These are phyloP conservation scores for Papilio demoleus DNA, from an alignment of 2,888 invertebrate species.

Conservation along the genomic window DNA sequence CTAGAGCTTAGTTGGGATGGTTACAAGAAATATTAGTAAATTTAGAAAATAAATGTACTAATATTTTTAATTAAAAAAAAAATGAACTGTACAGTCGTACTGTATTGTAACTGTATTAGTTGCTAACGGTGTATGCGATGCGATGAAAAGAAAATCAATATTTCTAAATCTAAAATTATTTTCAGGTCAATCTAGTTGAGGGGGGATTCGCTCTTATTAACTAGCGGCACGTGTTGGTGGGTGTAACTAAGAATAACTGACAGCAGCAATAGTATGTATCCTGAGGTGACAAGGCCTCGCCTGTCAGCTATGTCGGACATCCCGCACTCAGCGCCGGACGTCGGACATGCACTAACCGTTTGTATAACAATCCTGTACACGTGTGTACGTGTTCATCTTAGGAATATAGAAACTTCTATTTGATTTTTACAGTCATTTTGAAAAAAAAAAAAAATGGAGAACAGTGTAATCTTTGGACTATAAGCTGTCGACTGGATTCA, in stretches of 20 bases:
- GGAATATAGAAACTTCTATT: background rate
- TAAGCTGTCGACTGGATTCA: too few species aligned
- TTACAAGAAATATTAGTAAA: too few species aligned
- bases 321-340: conserved; percentile 28
- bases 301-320: conserved; percentile 28
- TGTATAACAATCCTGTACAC: background rate
- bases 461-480: too few species aligned
- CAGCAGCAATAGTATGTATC: conserved; percentile 34
- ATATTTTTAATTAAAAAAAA: too few species aligned
- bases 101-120: too few species aligned
- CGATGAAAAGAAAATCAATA: too few species aligned
- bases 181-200: background rate
- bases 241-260: conserved; percentile 33
- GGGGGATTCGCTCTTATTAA: background rate
- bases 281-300: conserved; percentile 33
- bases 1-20: too few species aligned
- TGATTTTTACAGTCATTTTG: too few species aligned
- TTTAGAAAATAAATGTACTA: too few species aligned
- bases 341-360: conserved; percentile 8
- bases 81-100: too few species aligned
- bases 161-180: background rate
- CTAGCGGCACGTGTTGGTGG: conserved; percentile 5
- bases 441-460: too few species aligned
- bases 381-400: background rate
- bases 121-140: too few species aligned